These are phyloP conservation scores for Bombus polaris DNA, from an alignment of 1,140 invertebrate species.

Conservation along the genomic window DNA sequence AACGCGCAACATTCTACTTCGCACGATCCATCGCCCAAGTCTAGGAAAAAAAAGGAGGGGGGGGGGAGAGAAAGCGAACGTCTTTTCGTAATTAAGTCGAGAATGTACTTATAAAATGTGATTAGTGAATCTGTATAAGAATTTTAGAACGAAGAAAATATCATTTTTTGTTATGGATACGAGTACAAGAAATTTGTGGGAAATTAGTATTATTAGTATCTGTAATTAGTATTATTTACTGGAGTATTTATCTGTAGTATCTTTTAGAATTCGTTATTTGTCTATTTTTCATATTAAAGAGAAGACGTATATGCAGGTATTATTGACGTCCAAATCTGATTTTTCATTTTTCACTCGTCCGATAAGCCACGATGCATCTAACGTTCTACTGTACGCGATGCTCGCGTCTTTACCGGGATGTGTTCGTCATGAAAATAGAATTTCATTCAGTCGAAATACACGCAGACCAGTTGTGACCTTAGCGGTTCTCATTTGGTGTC, in stretches of 20 bases:
- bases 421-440: conserved; percentile 60
- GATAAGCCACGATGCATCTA: conserved; percentile 73
- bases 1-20: conserved; percentile 2
- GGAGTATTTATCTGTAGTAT: too few species aligned
- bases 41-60: accelerated
- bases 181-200: too few species aligned
- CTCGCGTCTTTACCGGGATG: conserved; percentile 27
- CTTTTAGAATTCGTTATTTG: too few species aligned
- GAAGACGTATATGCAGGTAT: too few species aligned
- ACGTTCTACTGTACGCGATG: conserved; percentile 62
- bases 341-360: conserved; percentile 59
- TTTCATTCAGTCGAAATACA: conserved; percentile 68
- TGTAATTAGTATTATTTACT: too few species aligned
- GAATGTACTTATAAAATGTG: not conserved
- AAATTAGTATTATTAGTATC: too few species aligned
- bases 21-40: conserved; percentile 7
- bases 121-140: not conserved
- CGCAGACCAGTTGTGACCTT: conserved; percentile 31
- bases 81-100: not conserved
- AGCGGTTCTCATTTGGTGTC: conserved; percentile 50
- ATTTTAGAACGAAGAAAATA: not conserved
- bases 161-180: too few species aligned
- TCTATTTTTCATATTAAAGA: too few species aligned
- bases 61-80: accelerated
- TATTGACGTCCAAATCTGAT: too few species aligned